Evolutionary conservation across 2,797 vertebrate genomes (phyloP), one percentile per base, ranked within the genome.

Genomic region (Mastacembelus armatus): DNA sequence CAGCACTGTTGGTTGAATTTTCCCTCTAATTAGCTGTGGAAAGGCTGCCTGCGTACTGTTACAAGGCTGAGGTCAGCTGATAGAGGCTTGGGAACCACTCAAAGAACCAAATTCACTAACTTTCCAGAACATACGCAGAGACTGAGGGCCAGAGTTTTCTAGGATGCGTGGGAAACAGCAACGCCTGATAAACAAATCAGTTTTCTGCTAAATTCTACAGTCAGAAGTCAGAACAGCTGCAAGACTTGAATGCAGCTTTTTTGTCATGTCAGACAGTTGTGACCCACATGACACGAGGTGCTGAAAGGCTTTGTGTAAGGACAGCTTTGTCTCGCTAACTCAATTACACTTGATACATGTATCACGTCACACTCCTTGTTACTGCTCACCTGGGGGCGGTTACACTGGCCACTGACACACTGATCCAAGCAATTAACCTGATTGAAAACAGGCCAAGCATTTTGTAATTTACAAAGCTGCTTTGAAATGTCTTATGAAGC

Each of bases 1-100:
- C 50, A 44, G 64, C 81, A 62, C 80, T 19, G 81, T 33, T 22
- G 72, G 75, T 74, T 61, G 68, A 83, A 50, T 73, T 82, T 74
- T 77, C 73, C 74, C 60, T 69, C 80, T 91, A 88, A 93, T 93
- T 89, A 92, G 80, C 54, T 2, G 56, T 67, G 73, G 63, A 60
- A 43, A 76, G 66, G 61, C 69, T 42, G 66, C 49, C 69, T 67
- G 64, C 33, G 71, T 15, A 74, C 77, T 45, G 71, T 79, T 68
- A 11, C 27, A 29, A 70, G 75, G 27, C 80, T 15, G 76, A 77
- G 89, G 88, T 84, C 87, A 89, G 74, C 60, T 32, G 71, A 80
- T 68, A 77, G 78, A 81, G 71, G 80, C 84, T 85, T 84, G 84
- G n/a, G 84, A 90, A 90, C 52, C 62, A 49, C 66, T 80, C n/a